Conservation (phyloP, 2,113 vertebrate species). For the Xenopus borealis region DNA sequence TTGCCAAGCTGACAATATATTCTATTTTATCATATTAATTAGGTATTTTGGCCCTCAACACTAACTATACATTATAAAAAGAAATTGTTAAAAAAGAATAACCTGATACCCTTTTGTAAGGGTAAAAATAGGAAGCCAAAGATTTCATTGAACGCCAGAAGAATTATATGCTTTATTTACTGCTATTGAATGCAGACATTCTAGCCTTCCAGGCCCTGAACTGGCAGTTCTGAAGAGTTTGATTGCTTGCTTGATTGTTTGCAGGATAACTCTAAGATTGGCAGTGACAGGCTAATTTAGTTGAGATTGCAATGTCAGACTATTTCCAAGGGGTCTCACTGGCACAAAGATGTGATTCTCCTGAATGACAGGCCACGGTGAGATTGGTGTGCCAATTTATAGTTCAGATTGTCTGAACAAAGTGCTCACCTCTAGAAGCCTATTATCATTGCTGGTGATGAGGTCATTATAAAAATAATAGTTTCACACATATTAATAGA, state of each 20-base stretch:
- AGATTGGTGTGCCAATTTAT: constrained; percentile 67
- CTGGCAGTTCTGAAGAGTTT: constrained; percentile 68
- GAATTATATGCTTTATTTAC: constrained; percentile 32
- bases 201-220: constrained; percentile 63
- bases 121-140: constrained; percentile 28
- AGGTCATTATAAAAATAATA: constrained; percentile 55
- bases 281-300: constrained; percentile 78
- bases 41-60: too few species aligned
- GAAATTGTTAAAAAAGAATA: background rate
- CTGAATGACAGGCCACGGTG: constrained; percentile 68
- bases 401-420: constrained; percentile 58
- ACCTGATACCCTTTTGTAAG: constrained; percentile 12
- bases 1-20: too few species aligned
- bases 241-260: constrained; percentile 78
- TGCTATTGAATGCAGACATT: constrained; percentile 55
- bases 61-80: too few species aligned
- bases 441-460: constrained; percentile 59
- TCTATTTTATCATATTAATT: too few species aligned
- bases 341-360: constrained; percentile 65
- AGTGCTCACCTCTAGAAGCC: constrained; percentile 52
- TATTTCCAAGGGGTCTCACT: constrained; percentile 62
- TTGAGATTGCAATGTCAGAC: constrained; percentile 76
- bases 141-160: constrained; percentile 43
- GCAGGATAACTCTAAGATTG: constrained; percentile 73
- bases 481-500: constrained; percentile 50